These are phyloP conservation scores for Acronicta psi DNA, from an alignment of 2,888 invertebrate genomes.

Conservation along the genomic window DNA sequence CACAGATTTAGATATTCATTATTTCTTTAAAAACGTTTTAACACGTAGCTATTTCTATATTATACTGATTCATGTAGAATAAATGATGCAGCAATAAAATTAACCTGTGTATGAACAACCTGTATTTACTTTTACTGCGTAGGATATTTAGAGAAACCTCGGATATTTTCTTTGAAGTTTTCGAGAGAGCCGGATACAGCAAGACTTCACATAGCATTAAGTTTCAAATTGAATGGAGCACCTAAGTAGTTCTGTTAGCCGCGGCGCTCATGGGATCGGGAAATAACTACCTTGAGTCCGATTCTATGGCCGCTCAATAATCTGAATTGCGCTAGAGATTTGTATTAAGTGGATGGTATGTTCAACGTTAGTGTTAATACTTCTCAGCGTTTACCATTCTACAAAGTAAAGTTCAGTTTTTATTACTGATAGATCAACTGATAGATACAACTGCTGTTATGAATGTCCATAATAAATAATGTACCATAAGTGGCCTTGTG, in stretches of 20 bases:
- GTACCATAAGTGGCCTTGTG: too few species aligned
- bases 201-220: background rate
- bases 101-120: background rate
- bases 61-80: too few species aligned
- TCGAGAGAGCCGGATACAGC: background rate
- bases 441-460: too few species aligned
- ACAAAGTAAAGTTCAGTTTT: background rate
- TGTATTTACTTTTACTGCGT: background rate
- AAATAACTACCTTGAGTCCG: background rate
- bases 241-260: background rate
- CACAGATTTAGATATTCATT: too few species aligned
- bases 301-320: background rate
- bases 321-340: background rate
- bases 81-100: background rate
- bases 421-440: background rate
- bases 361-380: background rate
- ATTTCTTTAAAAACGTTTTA: too few species aligned
- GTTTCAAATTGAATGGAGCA: background rate
- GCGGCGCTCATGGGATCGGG: constrained; percentile 3
- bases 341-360: background rate
- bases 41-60: too few species aligned
- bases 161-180: background rate
- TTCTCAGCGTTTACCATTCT: background rate
- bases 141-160: background rate
- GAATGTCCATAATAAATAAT: too few species aligned